phyloP scores from a whole-genome alignment of 2,888 invertebrate species.

The Pristionchus maxplancki region DNA sequence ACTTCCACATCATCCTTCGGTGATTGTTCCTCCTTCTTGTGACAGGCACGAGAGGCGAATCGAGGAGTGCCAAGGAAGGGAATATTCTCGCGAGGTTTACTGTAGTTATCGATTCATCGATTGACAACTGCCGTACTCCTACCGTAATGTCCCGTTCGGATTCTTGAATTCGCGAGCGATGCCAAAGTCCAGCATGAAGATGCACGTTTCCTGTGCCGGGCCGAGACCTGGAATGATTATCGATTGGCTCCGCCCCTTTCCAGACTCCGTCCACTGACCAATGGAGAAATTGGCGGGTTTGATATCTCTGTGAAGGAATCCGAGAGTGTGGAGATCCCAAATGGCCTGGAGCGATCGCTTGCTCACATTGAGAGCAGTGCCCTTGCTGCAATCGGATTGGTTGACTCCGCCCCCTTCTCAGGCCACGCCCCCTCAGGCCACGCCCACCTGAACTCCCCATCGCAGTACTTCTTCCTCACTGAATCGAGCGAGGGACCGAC shows the following conservation, averaged over 20 bases:
- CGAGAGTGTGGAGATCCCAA: conserved; percentile 41
- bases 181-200: conserved; percentile 34
- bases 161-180: conserved; percentile 48
- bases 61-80: conserved; percentile 42
- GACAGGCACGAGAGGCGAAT: conserved; percentile 27
- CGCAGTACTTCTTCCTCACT: conserved; percentile 33
- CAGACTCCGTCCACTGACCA: conserved; percentile 36
- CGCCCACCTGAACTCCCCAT: conserved; percentile 20
- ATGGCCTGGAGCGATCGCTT: conserved; percentile 12
- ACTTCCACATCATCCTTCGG: conserved; percentile 34
- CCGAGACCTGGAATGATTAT: conserved; percentile 8
- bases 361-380: conserved; percentile 29
- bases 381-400: background rate
- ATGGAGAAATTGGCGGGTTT: conserved; percentile 42
- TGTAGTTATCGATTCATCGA: conserved; percentile 6
- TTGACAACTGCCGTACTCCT: background rate
- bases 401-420: conserved; percentile 8
- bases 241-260: no score
- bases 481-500: conserved; percentile 45
- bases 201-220: conserved; percentile 1
- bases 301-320: conserved; percentile 41
- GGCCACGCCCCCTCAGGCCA: background rate
- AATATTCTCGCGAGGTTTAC: conserved; percentile 43
- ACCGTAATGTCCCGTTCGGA: conserved; percentile 12
- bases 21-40: conserved; percentile 39